A percentile compares a stretch with the other conserved stretches of the same genome.
phyloP scores from a whole-genome alignment of 1,140 invertebrate species.

The Drosophila ogumai region DNA sequence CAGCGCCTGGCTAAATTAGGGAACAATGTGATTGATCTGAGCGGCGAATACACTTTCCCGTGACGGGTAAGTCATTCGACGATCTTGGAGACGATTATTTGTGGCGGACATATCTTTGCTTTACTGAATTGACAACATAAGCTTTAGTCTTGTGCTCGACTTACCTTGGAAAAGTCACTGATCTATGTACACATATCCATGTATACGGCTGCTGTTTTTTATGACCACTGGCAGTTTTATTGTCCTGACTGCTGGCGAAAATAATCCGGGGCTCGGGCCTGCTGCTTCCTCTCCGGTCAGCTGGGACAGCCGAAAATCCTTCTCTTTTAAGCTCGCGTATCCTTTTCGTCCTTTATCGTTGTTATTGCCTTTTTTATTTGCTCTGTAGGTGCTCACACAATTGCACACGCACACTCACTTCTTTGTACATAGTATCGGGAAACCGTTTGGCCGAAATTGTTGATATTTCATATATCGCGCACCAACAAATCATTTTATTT shows the following conservation, averaged over 20 bases:
- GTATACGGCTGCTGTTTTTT: conserved; percentile 25
- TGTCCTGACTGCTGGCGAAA: conserved; percentile 37
- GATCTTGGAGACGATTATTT: conserved; percentile 22
- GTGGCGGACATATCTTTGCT: conserved; percentile 29
- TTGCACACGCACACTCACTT: conserved; percentile 42
- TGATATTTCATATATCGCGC: conserved; percentile 42
- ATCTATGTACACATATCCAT: conserved; percentile 29
- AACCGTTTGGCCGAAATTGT: conserved; percentile 42
- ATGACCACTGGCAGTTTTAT: conserved; percentile 42
- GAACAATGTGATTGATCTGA: conserved; percentile 50
- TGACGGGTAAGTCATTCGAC: conserved; percentile 19
- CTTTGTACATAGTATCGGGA: conserved; percentile 19
- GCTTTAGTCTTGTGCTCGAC: conserved; percentile 48
- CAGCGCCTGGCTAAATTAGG: conserved; percentile 13
- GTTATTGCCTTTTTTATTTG: conserved; percentile 18
- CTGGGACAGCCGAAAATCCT: conserved; percentile 52
- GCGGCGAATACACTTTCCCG: not conserved
- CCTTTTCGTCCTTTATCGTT: conserved; percentile 25
- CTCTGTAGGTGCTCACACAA: conserved; percentile 36
- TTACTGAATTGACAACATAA: conserved; percentile 54
- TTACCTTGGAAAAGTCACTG: conserved; percentile 61
- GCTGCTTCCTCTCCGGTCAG: conserved; percentile 42
- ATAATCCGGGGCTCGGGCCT: conserved; percentile 53
- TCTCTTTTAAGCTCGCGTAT: conserved; percentile 55
- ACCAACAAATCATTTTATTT: conserved; percentile 43